phyloP scores from a whole-genome alignment of 2,113 vertebrate genomes.

The Vidua chalybeata region DNA sequence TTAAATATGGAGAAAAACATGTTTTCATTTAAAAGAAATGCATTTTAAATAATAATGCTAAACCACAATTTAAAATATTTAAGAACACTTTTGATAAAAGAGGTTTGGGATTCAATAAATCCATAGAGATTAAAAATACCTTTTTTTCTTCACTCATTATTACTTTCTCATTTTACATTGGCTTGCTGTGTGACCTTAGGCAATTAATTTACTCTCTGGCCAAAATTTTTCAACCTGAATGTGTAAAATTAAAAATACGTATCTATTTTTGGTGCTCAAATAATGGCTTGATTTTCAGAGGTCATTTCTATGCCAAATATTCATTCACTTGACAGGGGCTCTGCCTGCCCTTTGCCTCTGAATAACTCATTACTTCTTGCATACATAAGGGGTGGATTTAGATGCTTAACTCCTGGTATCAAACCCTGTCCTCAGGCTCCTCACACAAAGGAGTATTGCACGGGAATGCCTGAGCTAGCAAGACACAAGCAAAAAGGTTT shows the following conservation, averaged over 20 bases:
- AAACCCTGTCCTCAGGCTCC: neutral
- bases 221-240: constrained; percentile 64
- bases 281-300: constrained; percentile 57
- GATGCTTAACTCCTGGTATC: neutral
- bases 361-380: constrained; percentile 10
- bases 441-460: neutral
- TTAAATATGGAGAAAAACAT: neutral
- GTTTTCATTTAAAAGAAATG: neutral
- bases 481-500: neutral
- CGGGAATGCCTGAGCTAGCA: neutral
- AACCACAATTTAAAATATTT: neutral
- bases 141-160: constrained; percentile 55
- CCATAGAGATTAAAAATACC: constrained; percentile 59
- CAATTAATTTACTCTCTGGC: constrained; percentile 70
- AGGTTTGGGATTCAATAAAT: constrained; percentile 49
- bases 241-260: constrained; percentile 63
- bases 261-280: constrained; percentile 51
- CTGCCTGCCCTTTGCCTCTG: constrained; percentile 30
- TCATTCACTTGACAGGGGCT: constrained; percentile 35
- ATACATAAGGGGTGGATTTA: constrained; percentile 1
- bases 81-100: constrained; percentile 42
- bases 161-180: constrained; percentile 71
- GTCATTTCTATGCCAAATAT: constrained; percentile 50
- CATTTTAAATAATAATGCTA: neutral
- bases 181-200: constrained; percentile 61